These are phyloP conservation scores for Priapulus caudatus DNA, from an alignment of 2,888 invertebrate species.

Conservation along the genomic window DNA sequence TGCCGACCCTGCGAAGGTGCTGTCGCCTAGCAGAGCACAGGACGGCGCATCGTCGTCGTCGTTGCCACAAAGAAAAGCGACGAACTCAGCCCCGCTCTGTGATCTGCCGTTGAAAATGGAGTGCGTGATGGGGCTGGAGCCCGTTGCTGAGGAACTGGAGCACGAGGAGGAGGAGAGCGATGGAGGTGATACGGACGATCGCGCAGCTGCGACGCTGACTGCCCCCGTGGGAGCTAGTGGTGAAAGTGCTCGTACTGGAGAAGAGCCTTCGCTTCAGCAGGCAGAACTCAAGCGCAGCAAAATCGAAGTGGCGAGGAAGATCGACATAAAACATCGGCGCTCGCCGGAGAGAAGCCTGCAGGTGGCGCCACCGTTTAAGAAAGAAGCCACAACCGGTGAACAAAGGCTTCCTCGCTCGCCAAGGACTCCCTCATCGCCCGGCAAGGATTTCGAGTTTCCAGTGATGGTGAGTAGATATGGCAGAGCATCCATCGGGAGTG, in stretches of 20 bases:
- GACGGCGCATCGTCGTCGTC: not conserved
- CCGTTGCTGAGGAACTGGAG: not conserved
- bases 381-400: too few species aligned
- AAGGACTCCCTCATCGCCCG: too few species aligned
- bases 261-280: not conserved
- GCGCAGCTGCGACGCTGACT: not conserved
- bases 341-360: too few species aligned
- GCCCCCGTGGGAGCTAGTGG: not conserved
- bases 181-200: not conserved
- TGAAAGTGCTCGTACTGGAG: not conserved
- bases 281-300: conserved; percentile 1
- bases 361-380: too few species aligned
- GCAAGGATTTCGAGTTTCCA: too few species aligned
- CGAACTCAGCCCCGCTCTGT: too few species aligned
- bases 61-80: too few species aligned
- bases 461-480: too few species aligned
- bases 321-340: too few species aligned
- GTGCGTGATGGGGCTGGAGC: not conserved
- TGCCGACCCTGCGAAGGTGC: not conserved
- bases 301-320: not conserved
- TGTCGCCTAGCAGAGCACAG: not conserved
- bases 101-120: not conserved
- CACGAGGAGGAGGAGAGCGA: not conserved
- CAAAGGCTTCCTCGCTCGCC: too few species aligned
- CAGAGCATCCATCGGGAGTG: too few species aligned